phyloP scores from a whole-genome alignment of 2,888 invertebrate species.

The Galerucella nymphaeae region DNA sequence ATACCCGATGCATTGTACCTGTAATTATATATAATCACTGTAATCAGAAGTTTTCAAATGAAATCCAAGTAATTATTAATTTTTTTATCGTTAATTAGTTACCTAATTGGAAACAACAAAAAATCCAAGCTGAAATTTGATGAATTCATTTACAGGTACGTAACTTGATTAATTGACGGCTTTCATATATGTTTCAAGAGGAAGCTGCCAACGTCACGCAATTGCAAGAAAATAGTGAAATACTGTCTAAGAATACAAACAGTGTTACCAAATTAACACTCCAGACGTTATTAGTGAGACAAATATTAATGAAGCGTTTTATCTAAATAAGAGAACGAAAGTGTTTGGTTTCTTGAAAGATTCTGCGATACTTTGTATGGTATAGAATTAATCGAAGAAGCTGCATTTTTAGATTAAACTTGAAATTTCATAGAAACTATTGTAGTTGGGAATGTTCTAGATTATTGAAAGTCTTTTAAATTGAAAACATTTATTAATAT shows the following conservation, averaged over 20 bases:
- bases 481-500: no score
- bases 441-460: background rate
- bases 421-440: background rate
- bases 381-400: background rate
- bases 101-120: conserved; percentile 6
- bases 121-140: conserved; percentile 11
- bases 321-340: conserved; percentile 26
- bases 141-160: conserved; percentile 28
- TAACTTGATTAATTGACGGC: conserved; percentile 31
- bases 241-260: conserved; percentile 40
- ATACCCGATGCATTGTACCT: background rate
- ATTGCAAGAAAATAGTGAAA: conserved; percentile 45
- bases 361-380: background rate
- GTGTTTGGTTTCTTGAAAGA: conserved; percentile 2
- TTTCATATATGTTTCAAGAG: conserved; percentile 37
- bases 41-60: background rate
- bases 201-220: conserved; percentile 43
- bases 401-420: background rate
- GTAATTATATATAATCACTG: background rate
- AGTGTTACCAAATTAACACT: conserved; percentile 46
- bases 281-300: conserved; percentile 40
- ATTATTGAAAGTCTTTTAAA: background rate
- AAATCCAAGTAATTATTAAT: background rate
- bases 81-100: conserved; percentile 1
- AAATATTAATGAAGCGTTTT: conserved; percentile 37